Evolutionary conservation across 2,797 vertebrate species (phyloP), one percentile per base, ranked within the genome.

Genomic region (Myotis myotis): DNA sequence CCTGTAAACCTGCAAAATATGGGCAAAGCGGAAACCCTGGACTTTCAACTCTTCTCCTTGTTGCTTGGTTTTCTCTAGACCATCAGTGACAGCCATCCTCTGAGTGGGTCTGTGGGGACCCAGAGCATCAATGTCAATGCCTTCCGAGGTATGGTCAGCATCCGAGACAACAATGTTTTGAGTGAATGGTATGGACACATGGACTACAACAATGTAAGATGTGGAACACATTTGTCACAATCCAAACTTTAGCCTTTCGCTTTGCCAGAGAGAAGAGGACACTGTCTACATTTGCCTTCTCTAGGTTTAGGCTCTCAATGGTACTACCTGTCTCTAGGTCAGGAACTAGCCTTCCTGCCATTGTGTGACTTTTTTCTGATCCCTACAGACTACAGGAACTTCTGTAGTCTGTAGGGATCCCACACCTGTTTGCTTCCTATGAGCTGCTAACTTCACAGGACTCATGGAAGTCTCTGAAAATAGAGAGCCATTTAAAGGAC

Each of bases 151-250:
- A 66, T 49, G 9, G 96, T 96, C 96, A 89, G 51, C 94, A 81
- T 98, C 62, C 82, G 71, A 71, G 97, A 95, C 85, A 89, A 83
- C 72, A 96, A 96, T 74, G 81, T 90, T 81, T 85, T 96, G 94
- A 95, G 97, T 66, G 96, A 96, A 91, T 98, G 97, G 97, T 79
- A 96, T 89, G 95, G 95, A 70, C 4, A 97, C 88, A 19, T 97
- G 94, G 95, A 98, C 93, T 97, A 97, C 91, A 76, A 93, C 44
- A 96, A 87, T 25, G 97, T 97, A 95, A 97, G 97, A 53, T 75
- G 64, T 89, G 51, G 71, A 49, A 81, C 38, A 41, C 2, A 0
- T 51, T 87, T n/a, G 25, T 96, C 53, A 62, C 33, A 44, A 71
- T 81, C 51, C 84, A 60, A 84, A 60, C n/a, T n/a, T n/a, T 82